phyloP scores from a whole-genome alignment of 2,888 invertebrate genomes.

The Drosophila nigritarsus region DNA sequence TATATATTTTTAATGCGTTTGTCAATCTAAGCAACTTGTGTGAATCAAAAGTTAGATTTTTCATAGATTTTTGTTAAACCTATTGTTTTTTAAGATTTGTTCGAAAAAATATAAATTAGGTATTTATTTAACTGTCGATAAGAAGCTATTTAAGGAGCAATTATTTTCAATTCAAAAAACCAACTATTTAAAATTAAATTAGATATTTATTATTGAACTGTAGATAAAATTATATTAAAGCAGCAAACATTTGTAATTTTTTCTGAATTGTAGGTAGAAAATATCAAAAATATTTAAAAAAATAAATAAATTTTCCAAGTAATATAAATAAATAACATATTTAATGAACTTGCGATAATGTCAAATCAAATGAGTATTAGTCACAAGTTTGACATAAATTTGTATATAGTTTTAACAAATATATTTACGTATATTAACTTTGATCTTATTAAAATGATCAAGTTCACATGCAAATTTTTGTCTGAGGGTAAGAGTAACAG shows the following conservation, averaged over 20 bases:
- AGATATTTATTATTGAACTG: neutral
- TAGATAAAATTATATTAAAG: neutral
- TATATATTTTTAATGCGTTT: neutral
- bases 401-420: no score
- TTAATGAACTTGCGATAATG: neutral
- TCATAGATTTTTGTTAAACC: neutral
- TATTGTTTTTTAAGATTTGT: neutral
- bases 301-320: neutral
- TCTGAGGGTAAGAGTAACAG: conserved; percentile 16
- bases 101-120: neutral
- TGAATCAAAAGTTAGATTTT: neutral
- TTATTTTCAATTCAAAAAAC: neutral
- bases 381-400: neutral
- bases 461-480: neutral
- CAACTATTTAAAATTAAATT: neutral
- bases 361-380: neutral
- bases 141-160: neutral
- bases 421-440: neutral
- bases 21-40: neutral
- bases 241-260: neutral
- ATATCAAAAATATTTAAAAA: neutral
- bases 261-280: neutral
- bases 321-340: neutral
- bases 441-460: neutral
- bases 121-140: neutral